Conservation (phyloP, 35 echinoderm and acorn worm species). For the Heliocidaris erythrogramma region DNA sequence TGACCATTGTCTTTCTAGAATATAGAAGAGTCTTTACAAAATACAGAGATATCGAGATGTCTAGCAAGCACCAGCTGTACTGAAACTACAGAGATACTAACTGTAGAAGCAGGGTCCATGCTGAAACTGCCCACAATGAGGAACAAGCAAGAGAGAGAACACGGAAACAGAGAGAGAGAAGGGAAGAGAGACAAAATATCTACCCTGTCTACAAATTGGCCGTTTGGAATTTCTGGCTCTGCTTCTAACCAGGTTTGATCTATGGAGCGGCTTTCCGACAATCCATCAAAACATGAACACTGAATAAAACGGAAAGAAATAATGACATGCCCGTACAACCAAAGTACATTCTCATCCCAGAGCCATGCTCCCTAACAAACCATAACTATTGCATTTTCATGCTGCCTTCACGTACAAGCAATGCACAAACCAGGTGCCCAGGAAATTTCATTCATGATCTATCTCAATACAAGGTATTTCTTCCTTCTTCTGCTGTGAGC, state of each 20-base stretch:
- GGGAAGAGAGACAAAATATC: too few species aligned
- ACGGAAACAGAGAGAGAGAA: not conserved
- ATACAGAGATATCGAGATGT: too few species aligned
- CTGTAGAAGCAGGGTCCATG: too few species aligned
- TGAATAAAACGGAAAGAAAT: not conserved
- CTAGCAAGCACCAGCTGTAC: too few species aligned
- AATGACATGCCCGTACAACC: not conserved
- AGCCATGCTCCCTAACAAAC: not conserved
- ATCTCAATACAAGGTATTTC: not conserved
- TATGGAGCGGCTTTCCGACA: not conserved
- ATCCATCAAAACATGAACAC: not conserved
- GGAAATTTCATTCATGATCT: not conserved
- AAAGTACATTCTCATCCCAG: not conserved
- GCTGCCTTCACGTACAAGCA: not conserved
- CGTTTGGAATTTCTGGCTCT: slow-evolving; percentile 5
- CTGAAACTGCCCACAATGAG: too few species aligned
- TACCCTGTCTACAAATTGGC: not conserved
- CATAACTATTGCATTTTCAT: not conserved
- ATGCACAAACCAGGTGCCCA: not conserved
- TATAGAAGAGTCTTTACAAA: too few species aligned
- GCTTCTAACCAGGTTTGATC: not conserved
- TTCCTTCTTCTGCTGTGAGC: not conserved
- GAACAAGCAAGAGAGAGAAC: not conserved
- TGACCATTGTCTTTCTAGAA: too few species aligned
- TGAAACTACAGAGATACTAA: not conserved